A percentile compares a stretch with the other conserved stretches of the same genome.
Conservation (phyloP, 2,888 invertebrate species). For the Eupsilia transversa region DNA sequence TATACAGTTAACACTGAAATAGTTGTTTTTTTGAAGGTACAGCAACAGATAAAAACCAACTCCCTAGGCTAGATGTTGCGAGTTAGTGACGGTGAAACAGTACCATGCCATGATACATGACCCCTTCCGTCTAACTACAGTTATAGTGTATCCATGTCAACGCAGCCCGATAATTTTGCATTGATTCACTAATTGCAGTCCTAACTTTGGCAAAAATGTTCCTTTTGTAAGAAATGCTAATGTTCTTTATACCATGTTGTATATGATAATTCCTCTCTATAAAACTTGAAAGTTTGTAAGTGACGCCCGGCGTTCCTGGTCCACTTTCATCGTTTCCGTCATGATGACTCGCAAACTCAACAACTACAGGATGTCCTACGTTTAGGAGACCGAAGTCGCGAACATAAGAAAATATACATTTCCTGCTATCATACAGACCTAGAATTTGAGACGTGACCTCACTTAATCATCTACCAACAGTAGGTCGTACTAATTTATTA, state of each 20-base stretch:
- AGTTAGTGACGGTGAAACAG: neutral
- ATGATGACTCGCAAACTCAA: slow-evolving; percentile 66
- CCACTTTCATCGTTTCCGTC: slow-evolving; percentile 76
- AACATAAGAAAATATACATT: slow-evolving; percentile 78
- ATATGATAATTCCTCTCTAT: no score
- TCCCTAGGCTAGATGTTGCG: neutral
- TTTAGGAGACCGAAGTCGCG: slow-evolving; percentile 69
- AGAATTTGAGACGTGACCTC: slow-evolving; percentile 79
- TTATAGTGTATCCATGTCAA: slow-evolving; percentile 18
- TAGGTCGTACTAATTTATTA: slow-evolving; percentile 71
- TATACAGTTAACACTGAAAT: neutral
- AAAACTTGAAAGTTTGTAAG: no score
- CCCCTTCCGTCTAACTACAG: slow-evolving; percentile 21
- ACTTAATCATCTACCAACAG: slow-evolving; percentile 75
- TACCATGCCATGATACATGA: slow-evolving; percentile 22
- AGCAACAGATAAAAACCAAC: neutral
- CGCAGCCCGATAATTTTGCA: slow-evolving; percentile 2
- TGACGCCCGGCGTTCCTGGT: slow-evolving; percentile 66
- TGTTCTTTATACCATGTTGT: no score
- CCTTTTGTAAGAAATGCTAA: neutral
- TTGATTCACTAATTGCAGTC: slow-evolving; percentile 7
- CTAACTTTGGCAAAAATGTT: neutral
- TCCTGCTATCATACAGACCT: slow-evolving; percentile 80
- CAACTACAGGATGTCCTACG: slow-evolving; percentile 77
- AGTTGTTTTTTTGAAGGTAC: neutral